Evolutionary conservation across 2,888 invertebrate genomes (phyloP).

Genomic region (Dryocosmus kuriphilus): DNA sequence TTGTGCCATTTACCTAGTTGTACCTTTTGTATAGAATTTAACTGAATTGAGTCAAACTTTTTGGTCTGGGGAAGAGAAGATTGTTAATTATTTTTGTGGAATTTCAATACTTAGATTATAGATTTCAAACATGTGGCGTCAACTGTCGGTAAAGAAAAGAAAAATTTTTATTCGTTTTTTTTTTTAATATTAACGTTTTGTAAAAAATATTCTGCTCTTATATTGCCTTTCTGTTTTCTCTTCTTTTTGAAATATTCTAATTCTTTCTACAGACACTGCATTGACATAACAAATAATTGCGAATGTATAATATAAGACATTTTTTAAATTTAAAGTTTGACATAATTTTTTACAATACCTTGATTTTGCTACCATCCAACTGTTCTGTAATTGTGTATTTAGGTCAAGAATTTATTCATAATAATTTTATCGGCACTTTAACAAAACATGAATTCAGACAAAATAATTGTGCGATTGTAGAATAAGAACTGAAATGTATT

Average conservation of each 20-base stretch:
- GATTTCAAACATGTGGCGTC: not conserved
- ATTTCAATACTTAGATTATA: not conserved
- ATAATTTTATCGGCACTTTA: too few species aligned
- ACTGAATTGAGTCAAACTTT: not conserved
- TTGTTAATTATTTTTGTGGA: slow-evolving; percentile 10
- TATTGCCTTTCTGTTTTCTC: not conserved
- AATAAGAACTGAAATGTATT: slow-evolving; percentile 8
- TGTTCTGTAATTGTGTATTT: too few species aligned
- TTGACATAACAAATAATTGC: too few species aligned
- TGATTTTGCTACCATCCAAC: not conserved
- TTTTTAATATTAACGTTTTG: not conserved
- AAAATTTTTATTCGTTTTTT: too few species aligned
- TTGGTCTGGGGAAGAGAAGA: not conserved
- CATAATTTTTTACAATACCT: not conserved
- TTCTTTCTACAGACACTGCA: too few species aligned
- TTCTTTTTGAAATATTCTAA: not conserved
- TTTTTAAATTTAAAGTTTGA: not conserved
- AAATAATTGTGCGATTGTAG: not conserved
- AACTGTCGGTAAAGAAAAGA: not conserved
- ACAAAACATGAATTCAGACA: too few species aligned
- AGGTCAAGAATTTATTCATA: too few species aligned
- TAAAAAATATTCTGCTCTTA: not conserved
- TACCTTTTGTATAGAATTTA: not conserved
- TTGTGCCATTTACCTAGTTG: slow-evolving; percentile 29
- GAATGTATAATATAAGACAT: too few species aligned